Evolutionary conservation across 1,140 invertebrate species (phyloP).

Genomic region (Leptoteleia sp.): DNA sequence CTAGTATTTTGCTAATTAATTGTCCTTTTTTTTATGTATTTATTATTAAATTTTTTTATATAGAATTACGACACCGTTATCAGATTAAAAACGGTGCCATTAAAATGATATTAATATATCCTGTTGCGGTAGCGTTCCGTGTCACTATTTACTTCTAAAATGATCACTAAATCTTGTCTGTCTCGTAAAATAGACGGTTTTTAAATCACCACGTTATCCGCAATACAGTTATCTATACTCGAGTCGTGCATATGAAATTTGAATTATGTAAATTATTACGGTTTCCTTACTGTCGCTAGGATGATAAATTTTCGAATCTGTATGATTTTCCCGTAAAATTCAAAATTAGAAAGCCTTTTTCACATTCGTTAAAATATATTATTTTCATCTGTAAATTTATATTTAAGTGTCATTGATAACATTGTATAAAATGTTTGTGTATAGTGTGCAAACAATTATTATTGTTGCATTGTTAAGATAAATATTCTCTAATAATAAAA

Average conservation of each 20-base stretch:
- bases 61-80: conserved; percentile 32
- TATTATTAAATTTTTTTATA: too few species aligned
- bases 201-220: conserved; percentile 17
- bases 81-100: conserved; percentile 4
- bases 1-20: too few species aligned
- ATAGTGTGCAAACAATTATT: too few species aligned
- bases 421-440: too few species aligned
- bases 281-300: conserved; percentile 5
- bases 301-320: conserved; percentile 4
- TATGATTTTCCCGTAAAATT: conserved; percentile 8
- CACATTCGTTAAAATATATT: not conserved
- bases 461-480: too few species aligned
- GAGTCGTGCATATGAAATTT: conserved; percentile 21
- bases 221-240: conserved; percentile 30
- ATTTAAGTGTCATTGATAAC: too few species aligned
- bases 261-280: conserved; percentile 31
- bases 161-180: conserved; percentile 5
- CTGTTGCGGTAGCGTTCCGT: too few species aligned
- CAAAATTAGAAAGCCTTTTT: conserved; percentile 15
- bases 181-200: conserved; percentile 30
- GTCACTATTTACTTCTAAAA: conserved; percentile 13
- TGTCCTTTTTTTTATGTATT: too few species aligned
- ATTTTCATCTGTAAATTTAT: too few species aligned
- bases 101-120: not conserved
- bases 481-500: too few species aligned